Conservation (phyloP, 2,797 vertebrate genomes). For the Valencia hispanica region DNA sequence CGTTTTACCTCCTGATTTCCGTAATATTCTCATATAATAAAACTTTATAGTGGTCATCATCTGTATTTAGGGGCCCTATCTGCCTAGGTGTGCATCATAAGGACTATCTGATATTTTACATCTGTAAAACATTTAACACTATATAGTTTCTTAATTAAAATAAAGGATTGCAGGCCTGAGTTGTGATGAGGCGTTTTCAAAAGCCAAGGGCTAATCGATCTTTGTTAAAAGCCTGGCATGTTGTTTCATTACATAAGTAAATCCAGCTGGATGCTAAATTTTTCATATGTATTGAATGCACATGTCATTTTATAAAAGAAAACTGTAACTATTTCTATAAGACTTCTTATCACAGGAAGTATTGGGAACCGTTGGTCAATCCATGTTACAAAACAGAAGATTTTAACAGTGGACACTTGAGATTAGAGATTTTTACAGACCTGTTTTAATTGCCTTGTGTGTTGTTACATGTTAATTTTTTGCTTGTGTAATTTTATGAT, state of each 20-base stretch:
- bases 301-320: not conserved
- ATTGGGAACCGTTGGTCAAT: not conserved
- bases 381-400: constrained; percentile 1
- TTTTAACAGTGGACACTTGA: constrained; percentile 1
- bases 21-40: not conserved
- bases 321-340: not conserved
- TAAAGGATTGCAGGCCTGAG: not conserved
- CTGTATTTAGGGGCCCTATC: constrained; percentile 51
- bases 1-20: not conserved
- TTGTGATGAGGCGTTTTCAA: constrained; percentile 15
- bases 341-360: not conserved
- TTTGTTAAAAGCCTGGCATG: constrained; percentile 10
- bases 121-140: not conserved
- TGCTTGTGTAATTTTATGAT: not conserved
- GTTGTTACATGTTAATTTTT: not conserved
- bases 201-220: constrained; percentile 9
- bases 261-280: not conserved
- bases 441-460: not conserved
- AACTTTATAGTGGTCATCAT: constrained; percentile 22
- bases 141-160: constrained; percentile 1
- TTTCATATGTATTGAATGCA: not conserved
- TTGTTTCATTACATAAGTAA: constrained; percentile 16
- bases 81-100: constrained; percentile 32
- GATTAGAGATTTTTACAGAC: not conserved
- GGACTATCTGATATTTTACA: not conserved